phyloP scores from a whole-genome alignment of 64 coral and sea anemone species.

The Stichodactyla helianthus region DNA sequence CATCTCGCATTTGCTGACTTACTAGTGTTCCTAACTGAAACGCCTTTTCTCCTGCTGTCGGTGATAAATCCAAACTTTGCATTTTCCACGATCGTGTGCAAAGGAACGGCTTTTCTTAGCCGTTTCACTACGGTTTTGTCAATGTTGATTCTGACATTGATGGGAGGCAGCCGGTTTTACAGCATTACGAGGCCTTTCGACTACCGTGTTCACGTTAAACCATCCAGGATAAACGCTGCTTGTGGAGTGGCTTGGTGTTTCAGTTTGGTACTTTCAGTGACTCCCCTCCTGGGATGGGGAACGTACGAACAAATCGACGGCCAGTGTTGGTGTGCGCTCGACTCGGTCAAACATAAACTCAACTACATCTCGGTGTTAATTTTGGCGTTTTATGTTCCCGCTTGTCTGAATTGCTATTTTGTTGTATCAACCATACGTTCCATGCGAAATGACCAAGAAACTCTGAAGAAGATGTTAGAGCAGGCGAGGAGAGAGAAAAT shows the following conservation, averaged over 20 bases:
- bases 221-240: neutral
- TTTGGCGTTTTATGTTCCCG: neutral
- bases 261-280: neutral
- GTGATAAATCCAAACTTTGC: neutral
- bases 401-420: neutral
- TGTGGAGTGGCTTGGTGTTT: neutral
- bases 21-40: neutral
- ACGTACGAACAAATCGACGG: neutral
- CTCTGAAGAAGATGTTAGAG: neutral
- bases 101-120: neutral
- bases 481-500: neutral
- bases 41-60: neutral
- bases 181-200: neutral
- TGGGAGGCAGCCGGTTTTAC: neutral
- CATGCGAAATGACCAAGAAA: neutral
- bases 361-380: neutral
- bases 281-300: constrained; percentile 8
- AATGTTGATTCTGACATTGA: neutral
- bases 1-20: neutral
- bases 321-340: neutral
- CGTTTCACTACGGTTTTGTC: neutral
- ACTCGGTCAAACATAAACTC: neutral
- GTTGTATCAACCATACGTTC: neutral
- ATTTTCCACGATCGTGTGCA: neutral
- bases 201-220: neutral